Conservation (phyloP, 2,888 invertebrate genomes). For the Pristionchus entomophagus region DNA sequence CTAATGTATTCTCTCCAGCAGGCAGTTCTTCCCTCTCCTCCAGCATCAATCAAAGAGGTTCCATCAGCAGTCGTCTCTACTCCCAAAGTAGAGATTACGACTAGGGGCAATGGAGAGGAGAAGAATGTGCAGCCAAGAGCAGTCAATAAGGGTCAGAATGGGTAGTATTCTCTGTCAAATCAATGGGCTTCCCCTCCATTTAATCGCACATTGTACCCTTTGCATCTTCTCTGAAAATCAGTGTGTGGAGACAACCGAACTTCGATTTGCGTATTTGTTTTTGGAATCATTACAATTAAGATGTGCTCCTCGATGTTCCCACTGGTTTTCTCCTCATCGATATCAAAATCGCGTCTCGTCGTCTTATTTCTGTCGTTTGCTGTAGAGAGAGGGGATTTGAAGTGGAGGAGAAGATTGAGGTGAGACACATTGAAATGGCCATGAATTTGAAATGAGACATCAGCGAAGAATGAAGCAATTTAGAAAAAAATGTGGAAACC, state of each 20-base stretch:
- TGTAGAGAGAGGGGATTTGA: slow-evolving; percentile 2
- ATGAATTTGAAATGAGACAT: too few relatives aligned
- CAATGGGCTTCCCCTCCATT: too few relatives aligned
- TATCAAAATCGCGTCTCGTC: not conserved
- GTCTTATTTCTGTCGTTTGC: slow-evolving; percentile 6
- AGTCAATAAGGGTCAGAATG: not conserved
- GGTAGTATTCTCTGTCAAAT: too few relatives aligned
- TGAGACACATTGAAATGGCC: too few relatives aligned
- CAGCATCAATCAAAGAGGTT: not conserved
- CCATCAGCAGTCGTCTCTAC: not conserved
- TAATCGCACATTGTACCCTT: too few relatives aligned
- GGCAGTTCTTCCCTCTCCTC: slow-evolving; percentile 1
- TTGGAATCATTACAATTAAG: not conserved
- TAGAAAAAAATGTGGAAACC: too few relatives aligned
- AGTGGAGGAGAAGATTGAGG: slow-evolving; percentile 28
- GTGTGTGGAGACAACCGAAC: too few relatives aligned
- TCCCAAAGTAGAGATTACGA: not conserved
- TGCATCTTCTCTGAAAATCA: too few relatives aligned
- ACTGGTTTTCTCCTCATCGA: slow-evolving; percentile 7
- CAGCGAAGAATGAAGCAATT: too few relatives aligned
- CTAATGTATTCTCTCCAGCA: not conserved
- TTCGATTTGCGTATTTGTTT: not conserved
- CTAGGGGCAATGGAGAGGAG: not conserved
- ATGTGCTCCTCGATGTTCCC: not conserved
- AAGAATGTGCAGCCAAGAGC: not conserved